phyloP scores from a whole-genome alignment of 2,888 invertebrate genomes.

The Troides aeacus region DNA sequence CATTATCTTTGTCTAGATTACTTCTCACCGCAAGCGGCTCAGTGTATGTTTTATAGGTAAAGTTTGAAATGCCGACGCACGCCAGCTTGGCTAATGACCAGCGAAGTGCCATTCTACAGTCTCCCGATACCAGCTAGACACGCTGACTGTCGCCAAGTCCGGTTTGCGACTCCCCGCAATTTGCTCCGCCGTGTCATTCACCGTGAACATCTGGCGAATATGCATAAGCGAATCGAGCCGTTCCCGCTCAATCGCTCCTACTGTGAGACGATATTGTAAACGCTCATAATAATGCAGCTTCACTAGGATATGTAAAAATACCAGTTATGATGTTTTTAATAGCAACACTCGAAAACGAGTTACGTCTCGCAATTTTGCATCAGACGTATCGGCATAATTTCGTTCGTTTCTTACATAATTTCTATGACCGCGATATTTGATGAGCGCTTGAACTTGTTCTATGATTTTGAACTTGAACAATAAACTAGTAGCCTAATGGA shows the following conservation, averaged over 20 bases:
- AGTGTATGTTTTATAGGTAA: constrained; percentile 44
- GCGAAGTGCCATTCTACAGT: constrained; percentile 25
- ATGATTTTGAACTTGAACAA: constrained; percentile 1
- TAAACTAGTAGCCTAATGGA: background rate
- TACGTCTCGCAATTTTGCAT: constrained; percentile 7
- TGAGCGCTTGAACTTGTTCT: background rate
- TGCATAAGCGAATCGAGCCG: constrained; percentile 6
- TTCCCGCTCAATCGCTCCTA: constrained; percentile 3
- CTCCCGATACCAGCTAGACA: constrained; percentile 24
- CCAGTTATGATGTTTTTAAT: constrained; percentile 16
- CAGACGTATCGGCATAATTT: background rate
- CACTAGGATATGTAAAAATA: constrained; percentile 7
- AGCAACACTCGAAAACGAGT: constrained; percentile 6
- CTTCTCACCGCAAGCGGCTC: constrained; percentile 47
- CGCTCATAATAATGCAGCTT: background rate
- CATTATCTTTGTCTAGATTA: constrained; percentile 48
- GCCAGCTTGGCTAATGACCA: constrained; percentile 37
- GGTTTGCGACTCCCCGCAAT: constrained; percentile 25
- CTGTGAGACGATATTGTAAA: background rate
- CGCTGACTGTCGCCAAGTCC: constrained; percentile 27
- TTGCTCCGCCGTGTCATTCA: constrained; percentile 25
- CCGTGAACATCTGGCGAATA: constrained; percentile 25
- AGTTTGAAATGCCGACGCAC: constrained; percentile 35
- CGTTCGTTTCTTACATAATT: background rate
- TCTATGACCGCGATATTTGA: background rate